phyloP scores from a whole-genome alignment of 2,888 invertebrate genomes.

The Erebia palarica region DNA sequence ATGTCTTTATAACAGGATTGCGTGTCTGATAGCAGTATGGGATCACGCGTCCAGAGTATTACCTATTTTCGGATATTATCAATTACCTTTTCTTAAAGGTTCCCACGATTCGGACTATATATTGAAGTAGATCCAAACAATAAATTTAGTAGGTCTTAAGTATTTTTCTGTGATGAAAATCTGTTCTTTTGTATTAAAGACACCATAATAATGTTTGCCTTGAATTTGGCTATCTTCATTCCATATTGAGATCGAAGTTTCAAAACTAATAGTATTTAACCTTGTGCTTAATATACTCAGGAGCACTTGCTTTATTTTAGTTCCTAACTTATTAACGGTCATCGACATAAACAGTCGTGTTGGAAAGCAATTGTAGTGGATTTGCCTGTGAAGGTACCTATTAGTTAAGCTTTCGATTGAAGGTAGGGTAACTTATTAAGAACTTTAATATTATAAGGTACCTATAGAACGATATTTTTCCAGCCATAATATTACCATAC shows the following conservation, averaged over 20 bases:
- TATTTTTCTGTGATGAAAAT: neutral
- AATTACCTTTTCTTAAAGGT: conserved; percentile 38
- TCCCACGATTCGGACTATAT: conserved; percentile 22
- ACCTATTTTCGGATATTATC: conserved; percentile 42
- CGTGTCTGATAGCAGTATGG: conserved; percentile 66
- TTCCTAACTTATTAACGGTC: neutral
- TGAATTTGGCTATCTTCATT: too few relatives aligned
- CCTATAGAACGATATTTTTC: too few relatives aligned
- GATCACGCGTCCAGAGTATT: conserved; percentile 61
- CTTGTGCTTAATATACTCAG: too few relatives aligned
- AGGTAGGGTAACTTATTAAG: too few relatives aligned
- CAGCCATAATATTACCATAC: too few relatives aligned
- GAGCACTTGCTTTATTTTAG: neutral
- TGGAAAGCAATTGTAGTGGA: neutral
- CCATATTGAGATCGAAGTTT: too few relatives aligned
- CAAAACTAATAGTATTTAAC: too few relatives aligned
- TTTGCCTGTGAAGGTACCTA: neutral
- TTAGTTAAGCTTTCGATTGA: neutral
- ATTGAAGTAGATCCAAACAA: neutral
- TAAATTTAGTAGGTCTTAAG: neutral
- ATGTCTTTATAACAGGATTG: conserved; percentile 74
- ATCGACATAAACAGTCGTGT: neutral
- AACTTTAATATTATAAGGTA: too few relatives aligned
- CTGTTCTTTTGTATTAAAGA: neutral
- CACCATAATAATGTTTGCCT: too few relatives aligned